A percentile compares a stretch with the other conserved stretches of the same genome.
phyloP scores from a whole-genome alignment of 2,888 invertebrate species.

The Sturmia bella region DNA sequence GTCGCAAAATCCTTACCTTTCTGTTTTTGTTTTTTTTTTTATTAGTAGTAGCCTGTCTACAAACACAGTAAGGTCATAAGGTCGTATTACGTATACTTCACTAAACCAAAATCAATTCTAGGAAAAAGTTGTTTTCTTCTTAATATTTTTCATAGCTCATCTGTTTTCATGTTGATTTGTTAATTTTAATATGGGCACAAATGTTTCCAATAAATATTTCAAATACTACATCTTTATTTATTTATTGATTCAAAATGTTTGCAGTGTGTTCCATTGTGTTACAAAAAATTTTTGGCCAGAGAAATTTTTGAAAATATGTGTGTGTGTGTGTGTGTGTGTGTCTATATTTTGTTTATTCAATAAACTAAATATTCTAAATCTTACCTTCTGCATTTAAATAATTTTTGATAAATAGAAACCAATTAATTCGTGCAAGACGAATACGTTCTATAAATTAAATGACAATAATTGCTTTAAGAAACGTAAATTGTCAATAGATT shows the following conservation, averaged over 20 bases:
- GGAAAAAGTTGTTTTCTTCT: not conserved
- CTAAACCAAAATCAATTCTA: no score
- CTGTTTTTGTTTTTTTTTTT: no score
- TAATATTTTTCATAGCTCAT: not conserved
- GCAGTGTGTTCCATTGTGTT: slow-evolving; percentile 11
- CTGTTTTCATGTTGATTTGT: not conserved
- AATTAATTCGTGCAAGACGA: not conserved
- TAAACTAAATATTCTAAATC: slow-evolving; percentile 16
- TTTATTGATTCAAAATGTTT: slow-evolving; percentile 26
- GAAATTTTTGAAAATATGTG: no score
- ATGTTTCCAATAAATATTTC: slow-evolving; percentile 22
- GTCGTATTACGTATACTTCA: no score
- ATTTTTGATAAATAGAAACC: not conserved
- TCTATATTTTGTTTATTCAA: slow-evolving; percentile 39
- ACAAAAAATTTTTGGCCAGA: slow-evolving; percentile 15
- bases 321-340: no score
- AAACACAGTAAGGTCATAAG: no score
- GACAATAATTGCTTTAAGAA: no score
- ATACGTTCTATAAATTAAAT: no score
- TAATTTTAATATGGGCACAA: not conserved
- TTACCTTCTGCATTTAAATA: not conserved
- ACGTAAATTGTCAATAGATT: no score
- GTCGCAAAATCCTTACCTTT: no score
- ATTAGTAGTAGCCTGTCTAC: no score
- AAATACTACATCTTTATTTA: slow-evolving; percentile 22